Evolutionary conservation across 2,797 vertebrate species (phyloP).

Genomic region (Triplophysa yarkandensis): DNA sequence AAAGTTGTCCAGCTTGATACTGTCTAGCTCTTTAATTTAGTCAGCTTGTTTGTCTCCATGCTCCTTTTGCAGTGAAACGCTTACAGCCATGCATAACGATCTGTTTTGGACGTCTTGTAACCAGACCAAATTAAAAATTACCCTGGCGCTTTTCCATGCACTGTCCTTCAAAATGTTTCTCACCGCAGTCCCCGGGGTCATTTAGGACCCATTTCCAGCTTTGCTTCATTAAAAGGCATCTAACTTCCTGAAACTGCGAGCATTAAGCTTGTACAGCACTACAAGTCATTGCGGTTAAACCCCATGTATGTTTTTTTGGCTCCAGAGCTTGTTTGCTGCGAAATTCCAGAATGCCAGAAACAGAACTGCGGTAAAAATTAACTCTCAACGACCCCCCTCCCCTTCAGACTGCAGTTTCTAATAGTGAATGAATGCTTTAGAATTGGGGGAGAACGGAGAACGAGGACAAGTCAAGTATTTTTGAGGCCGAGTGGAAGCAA

Average conservation of each 20-base stretch:
- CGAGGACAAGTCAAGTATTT: slow-evolving; percentile 29
- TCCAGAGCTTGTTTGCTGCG: slow-evolving; percentile 56
- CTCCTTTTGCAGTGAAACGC: slow-evolving; percentile 34
- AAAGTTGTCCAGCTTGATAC: not conserved
- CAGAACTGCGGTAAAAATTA: slow-evolving; percentile 53
- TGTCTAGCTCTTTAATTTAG: slow-evolving; percentile 29
- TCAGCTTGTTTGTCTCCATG: slow-evolving; percentile 14
- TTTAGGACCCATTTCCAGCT: slow-evolving; percentile 51
- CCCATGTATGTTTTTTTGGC: slow-evolving; percentile 55
- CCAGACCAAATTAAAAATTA: slow-evolving; percentile 51
- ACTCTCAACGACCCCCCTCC: slow-evolving; percentile 10
- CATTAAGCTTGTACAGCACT: slow-evolving; percentile 41
- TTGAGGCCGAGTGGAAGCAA: slow-evolving; percentile 47
- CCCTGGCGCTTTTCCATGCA: slow-evolving; percentile 41
- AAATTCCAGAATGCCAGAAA: slow-evolving; percentile 61
- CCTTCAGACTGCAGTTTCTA: slow-evolving; percentile 46
- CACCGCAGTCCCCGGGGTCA: slow-evolving; percentile 37
- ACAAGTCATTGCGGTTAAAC: slow-evolving; percentile 40
- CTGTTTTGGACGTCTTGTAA: slow-evolving; percentile 49
- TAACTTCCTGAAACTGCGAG: slow-evolving; percentile 52
- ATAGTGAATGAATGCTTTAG: slow-evolving; percentile 46
- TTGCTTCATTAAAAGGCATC: slow-evolving; percentile 57
- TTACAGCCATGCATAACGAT: slow-evolving; percentile 39
- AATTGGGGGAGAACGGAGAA: not conserved
- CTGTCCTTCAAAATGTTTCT: slow-evolving; percentile 28